Evolutionary conservation across 2,113 vertebrate species (phyloP).

Genomic region (Xerus inauris): DNA sequence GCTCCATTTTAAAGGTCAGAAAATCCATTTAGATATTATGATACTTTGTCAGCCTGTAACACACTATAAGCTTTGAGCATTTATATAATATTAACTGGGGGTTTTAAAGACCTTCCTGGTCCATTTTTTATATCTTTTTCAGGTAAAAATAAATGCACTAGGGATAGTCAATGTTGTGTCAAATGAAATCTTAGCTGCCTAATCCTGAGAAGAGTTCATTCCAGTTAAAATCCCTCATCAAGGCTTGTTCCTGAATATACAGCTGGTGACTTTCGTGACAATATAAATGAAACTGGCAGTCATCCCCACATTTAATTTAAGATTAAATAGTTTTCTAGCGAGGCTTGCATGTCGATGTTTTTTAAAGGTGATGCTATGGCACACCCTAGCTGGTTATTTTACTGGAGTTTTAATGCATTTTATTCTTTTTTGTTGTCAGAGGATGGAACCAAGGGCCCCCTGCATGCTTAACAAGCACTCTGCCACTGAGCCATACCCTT

Average conservation of each 20-base stretch:
- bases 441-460: not conserved
- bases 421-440: not conserved
- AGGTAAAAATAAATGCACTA: conserved; percentile 35
- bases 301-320: conserved; percentile 22
- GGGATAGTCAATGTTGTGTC: not conserved
- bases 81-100: conserved; percentile 37
- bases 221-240: conserved; percentile 15
- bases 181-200: conserved; percentile 16
- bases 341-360: not conserved
- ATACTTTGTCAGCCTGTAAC: conserved; percentile 52
- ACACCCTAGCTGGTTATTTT: not conserved
- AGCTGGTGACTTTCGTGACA: not conserved
- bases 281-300: not conserved
- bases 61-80: conserved; percentile 29
- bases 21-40: conserved; percentile 64
- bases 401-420: not conserved
- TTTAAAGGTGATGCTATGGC: conserved; percentile 2
- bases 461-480: not conserved
- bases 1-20: conserved; percentile 65
- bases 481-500: not conserved
- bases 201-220: not conserved
- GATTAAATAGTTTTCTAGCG: conserved; percentile 2
- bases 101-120: conserved; percentile 34
- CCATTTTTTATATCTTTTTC: not conserved
- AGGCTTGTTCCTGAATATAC: not conserved